Evolutionary conservation across 2,888 invertebrate genomes (phyloP), one percentile per base, ranked within the genome.

Genomic region (Nebria brevicollis): DNA sequence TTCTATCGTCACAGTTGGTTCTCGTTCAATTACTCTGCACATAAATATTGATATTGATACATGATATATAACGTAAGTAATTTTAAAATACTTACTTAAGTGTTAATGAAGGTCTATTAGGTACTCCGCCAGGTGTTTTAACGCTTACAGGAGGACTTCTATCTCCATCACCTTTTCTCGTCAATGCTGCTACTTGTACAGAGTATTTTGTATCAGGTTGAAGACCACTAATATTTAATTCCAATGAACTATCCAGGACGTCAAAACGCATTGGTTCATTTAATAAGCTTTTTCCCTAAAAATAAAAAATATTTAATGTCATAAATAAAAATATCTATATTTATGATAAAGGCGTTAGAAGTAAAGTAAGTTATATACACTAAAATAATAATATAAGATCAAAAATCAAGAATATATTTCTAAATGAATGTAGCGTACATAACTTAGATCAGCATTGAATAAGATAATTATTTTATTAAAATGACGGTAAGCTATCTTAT

Each of bases 121-220:
- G 97, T 77, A 97, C 97, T 84, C 97, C 97, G 78, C 98, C 98
- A 42, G 97, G 97, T 1, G 99, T 99, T 89, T 94, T 95, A 1
- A 97, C 94, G 82, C 93, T 93, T 81, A 95, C 95, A 34, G 97
- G 95, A 82, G 94, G 90, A 87, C 98, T 98, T 84, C 98, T 92
- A 88, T 96, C 95, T 25, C 99, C 99, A 88, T 99, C 99, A 70
- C 99, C 99, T 89, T 97, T 97, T 83, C 98, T 92, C 3, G 99
- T 99, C 83, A 98, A 91, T 0, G 98, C 99, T 0, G 98, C 98
- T 82, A 99, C 97, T 91, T 97, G 96, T 82, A 98, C 94, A 78
- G 94, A 94, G 90, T 99, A 99, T 85, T 94, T 93, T 0, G 99
- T 98, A 87, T 99, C 98, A 3, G 99, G 98, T 89, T 98, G 97